Evolutionary conservation across 1,140 invertebrate species (phyloP).

Genomic region (Aethina tumida): DNA sequence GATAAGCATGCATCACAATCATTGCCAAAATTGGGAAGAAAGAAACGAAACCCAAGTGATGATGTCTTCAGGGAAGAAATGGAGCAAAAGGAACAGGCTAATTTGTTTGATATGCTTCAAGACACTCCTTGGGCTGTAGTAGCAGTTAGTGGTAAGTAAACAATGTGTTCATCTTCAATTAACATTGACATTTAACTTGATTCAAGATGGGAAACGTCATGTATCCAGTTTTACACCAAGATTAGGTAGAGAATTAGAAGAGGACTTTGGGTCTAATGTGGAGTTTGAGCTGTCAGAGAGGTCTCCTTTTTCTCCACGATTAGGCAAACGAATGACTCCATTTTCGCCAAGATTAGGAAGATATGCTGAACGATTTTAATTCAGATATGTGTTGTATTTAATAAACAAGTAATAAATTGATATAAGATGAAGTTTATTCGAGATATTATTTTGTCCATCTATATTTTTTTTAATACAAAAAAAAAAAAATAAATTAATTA

Average conservation of each 20-base stretch:
- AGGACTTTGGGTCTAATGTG: slow-evolving; percentile 7
- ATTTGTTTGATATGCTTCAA: no score
- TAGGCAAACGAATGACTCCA: slow-evolving; percentile 16
- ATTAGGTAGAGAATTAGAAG: slow-evolving; percentile 15
- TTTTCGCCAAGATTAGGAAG: slow-evolving; percentile 17
- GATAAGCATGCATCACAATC: no score
- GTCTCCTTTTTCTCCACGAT: slow-evolving; percentile 20
- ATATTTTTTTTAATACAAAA: neutral
- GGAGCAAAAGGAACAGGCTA: no score
- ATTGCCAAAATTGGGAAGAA: no score
- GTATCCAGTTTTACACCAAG: slow-evolving; percentile 17
- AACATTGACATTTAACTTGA: neutral
- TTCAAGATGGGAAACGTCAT: slow-evolving; percentile 15
- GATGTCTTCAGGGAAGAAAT: no score
- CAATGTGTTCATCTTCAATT: neutral
- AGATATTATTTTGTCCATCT: neutral
- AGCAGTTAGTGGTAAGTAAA: slow-evolving; percentile 11
- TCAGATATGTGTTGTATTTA: slow-evolving; percentile 8
- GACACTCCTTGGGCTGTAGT: slow-evolving; percentile 17
- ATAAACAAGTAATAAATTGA: slow-evolving; percentile 4
- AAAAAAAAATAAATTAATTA: no score
- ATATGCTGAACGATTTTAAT: slow-evolving; percentile 7
- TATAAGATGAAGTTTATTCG: slow-evolving; percentile 1
- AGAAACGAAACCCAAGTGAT: no score
- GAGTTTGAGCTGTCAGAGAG: slow-evolving; percentile 11